Conservation (phyloP, 2,888 invertebrate genomes). For the Pristionchus exspectatus region DNA sequence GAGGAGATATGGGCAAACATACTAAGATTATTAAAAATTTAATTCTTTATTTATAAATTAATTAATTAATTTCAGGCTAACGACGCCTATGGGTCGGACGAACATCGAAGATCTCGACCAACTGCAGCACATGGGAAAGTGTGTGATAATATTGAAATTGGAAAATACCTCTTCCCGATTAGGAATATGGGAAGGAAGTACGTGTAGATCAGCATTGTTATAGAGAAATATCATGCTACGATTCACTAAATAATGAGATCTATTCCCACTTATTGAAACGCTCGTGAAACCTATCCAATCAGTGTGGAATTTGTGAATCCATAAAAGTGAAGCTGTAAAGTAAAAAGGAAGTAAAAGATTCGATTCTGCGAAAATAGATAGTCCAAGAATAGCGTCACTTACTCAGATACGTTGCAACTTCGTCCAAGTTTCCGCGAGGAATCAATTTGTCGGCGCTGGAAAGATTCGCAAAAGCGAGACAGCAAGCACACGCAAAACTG, state of each 20-base stretch:
- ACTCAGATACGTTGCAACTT: slow-evolving; percentile 73
- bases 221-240: too few relatives aligned
- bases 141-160: slow-evolving; percentile 18
- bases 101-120: slow-evolving; percentile 70
- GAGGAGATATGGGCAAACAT: background rate
- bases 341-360: too few relatives aligned
- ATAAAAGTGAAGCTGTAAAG: too few relatives aligned
- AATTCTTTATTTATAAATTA: background rate
- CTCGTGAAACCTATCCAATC: too few relatives aligned
- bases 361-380: background rate
- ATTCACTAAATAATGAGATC: too few relatives aligned
- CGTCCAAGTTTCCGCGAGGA: slow-evolving; percentile 68
- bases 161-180: background rate
- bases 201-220: too few relatives aligned
- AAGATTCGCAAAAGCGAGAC: slow-evolving; percentile 61
- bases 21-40: background rate
- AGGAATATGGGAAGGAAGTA: too few relatives aligned
- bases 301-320: too few relatives aligned
- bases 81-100: slow-evolving; percentile 76
- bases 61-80: slow-evolving; percentile 57
- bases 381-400: background rate
- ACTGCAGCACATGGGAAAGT: slow-evolving; percentile 77
- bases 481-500: slow-evolving; percentile 55
- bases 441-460: slow-evolving; percentile 72
- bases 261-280: too few relatives aligned